Base-by-base conservation (phyloP, 2,113 vertebrate species). In the Mus spicilegus region DNA sequence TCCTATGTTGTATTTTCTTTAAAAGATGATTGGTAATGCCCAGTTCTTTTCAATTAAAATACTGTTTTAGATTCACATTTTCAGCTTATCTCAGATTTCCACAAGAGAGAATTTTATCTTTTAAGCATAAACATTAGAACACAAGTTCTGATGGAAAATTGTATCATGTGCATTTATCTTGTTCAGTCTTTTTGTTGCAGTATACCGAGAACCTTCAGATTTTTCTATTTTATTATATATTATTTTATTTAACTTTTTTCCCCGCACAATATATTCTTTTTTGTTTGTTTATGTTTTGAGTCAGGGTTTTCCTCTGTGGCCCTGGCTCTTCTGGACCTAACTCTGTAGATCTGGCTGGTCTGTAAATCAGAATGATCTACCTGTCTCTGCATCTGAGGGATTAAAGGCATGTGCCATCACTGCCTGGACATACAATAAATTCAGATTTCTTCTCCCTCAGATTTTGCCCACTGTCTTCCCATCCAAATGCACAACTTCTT, bases 11-110 rank as follows among this genome's bases (percentile, higher is more conserved):
- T 73, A 33, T 51, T 88, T 82, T 88, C 54, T 95, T 91, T 90
- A 56, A 86, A 95, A 58, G 61, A 58, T 89, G 36, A 80, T 91
- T 85, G 26, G 20, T 42, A 69, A 85, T 82, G n/a, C 33, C 56
- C 22, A 80, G 10, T 77, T 76, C 8, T 84, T 63, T 84, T 42
- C 4, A 16, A 39, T 72, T 70, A 87, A 87, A 70, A 16, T 51
- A 80, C 24, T 86, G 3, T 90, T 87, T 89, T 76, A 85, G 78
- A 93, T 70, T 87, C 19, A 42, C 78, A 84, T 76, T 95, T 95
- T 95, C 91, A 93, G 0, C 69, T 24, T 67, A 67, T 56, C 28
- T 92, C 85, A 89, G 73, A 95, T 92, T 91, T 94, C 63, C 33
- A 85, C 73, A 80, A 94, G 90, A 87, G 39, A 87, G 85, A 65